Evolutionary conservation across 2,113 vertebrate species (phyloP).

Genomic region (Ovis canadensis): DNA sequence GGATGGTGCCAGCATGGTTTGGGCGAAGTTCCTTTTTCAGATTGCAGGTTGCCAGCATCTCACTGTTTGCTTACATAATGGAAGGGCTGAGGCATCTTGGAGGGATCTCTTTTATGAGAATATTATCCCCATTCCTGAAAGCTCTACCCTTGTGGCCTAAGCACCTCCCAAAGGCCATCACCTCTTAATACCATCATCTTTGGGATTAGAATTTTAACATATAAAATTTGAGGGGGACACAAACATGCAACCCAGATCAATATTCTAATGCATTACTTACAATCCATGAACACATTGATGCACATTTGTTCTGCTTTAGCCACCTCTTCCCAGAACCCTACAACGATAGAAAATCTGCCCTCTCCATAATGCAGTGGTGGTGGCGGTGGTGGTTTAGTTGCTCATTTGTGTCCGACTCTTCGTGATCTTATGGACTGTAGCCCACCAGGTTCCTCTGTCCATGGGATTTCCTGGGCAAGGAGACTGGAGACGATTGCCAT

Average conservation of each 20-base stretch:
- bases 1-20: background rate
- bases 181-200: background rate
- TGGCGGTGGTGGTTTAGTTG: background rate
- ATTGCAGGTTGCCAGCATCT: background rate
- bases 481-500: background rate
- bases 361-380: background rate
- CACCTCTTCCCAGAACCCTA: background rate
- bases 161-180: background rate
- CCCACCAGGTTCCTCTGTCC: background rate
- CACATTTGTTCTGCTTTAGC: background rate
- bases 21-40: accelerated
- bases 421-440: background rate
- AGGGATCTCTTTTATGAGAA: background rate
- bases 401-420: background rate
- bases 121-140: background rate
- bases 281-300: background rate
- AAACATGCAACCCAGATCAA: background rate
- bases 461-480: background rate
- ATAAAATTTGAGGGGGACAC: background rate
- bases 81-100: background rate
- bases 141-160: background rate
- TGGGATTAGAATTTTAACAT: background rate
- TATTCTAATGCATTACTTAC: background rate
- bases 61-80: background rate
- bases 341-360: background rate